Evolutionary conservation across 1,140 invertebrate species (phyloP).

Genomic region (Trissolcus basalis): DNA sequence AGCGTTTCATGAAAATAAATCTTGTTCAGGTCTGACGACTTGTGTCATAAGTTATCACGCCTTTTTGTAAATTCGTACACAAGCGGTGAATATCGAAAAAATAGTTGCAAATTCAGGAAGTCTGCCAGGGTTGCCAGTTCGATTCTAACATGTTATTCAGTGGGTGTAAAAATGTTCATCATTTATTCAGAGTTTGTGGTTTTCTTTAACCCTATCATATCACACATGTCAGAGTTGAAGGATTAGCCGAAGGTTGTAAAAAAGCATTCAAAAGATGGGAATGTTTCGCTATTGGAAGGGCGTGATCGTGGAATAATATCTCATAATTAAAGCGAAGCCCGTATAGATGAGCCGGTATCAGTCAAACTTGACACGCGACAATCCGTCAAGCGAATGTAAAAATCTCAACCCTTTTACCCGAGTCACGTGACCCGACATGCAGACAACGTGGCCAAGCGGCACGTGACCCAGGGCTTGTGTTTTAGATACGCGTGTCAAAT

Average conservation of each 20-base stretch:
- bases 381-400: conserved; percentile 72
- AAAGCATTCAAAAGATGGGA: conserved; percentile 58
- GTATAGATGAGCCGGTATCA: conserved; percentile 68
- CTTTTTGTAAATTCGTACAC: too few species aligned
- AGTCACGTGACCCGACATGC: conserved; percentile 74
- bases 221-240: conserved; percentile 14
- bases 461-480: conserved; percentile 72
- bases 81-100: too few species aligned
- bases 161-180: too few species aligned
- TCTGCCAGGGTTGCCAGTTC: too few species aligned
- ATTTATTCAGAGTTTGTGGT: too few species aligned
- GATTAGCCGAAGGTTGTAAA: conserved; percentile 47
- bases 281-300: conserved; percentile 61
- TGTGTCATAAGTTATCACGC: too few species aligned
- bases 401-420: conserved; percentile 75
- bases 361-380: conserved; percentile 73
- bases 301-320: conserved; percentile 74
- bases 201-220: too few species aligned
- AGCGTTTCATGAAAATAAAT: too few species aligned
- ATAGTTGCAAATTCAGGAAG: too few species aligned
- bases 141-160: too few species aligned
- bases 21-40: too few species aligned
- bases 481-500: conserved; percentile 76
- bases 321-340: conserved; percentile 75
- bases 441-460: conserved; percentile 64